Base-by-base conservation (phyloP, 2,888 invertebrate genomes). In the Criorhina ranunculi region DNA sequence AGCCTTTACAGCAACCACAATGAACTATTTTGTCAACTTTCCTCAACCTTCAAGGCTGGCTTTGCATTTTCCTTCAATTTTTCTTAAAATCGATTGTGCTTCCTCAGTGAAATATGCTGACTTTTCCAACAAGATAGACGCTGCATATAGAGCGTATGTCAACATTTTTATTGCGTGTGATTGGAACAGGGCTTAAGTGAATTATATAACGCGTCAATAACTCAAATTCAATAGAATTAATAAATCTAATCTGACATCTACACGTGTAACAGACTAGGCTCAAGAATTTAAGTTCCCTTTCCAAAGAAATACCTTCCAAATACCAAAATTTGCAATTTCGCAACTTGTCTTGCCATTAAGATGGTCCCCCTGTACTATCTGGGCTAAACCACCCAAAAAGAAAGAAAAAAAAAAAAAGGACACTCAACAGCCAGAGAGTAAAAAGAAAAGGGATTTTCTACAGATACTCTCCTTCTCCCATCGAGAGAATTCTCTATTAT, bases 381-480 rank as follows among this genome's bases (percentile, higher is more conserved):
- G n/a, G 12, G 24, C n/a, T 40, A 4, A 24, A 31, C 19, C 17
- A 5, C 4, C 17, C 19, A 0, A n/a, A 7, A 6, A 53, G 9
- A 17, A 12, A 12, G 6, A 24, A 60, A 11, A 11, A 12, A 44
- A 51, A 40, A 40, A 46, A 70, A 42, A 11, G 29, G n/a, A 17
- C 24, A 37, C 1, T 35, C 46, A 42, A 24, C 51, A 29, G 5
- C 7, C 11, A 29, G 11, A 59, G 37, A 37, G 51, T 9, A 49
- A 66, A 31, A 66, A 31, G 17, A 37, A 42, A 67, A 29, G 44
- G 67, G 33, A 33, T 53, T 67, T 37, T 31, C 53, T 11, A 8
- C 67, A 69, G 9, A 33, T 57, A 35, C 9, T 46, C 33, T 19
- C 60, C 31, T 60, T 24, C 57, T 7, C 40, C 24, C 15, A 40